Percentiles rank a stretch among this genome's conserved stretches.
Conservation (phyloP, 2,888 invertebrate genomes). For the Trichogramma dendrolimi region DNA sequence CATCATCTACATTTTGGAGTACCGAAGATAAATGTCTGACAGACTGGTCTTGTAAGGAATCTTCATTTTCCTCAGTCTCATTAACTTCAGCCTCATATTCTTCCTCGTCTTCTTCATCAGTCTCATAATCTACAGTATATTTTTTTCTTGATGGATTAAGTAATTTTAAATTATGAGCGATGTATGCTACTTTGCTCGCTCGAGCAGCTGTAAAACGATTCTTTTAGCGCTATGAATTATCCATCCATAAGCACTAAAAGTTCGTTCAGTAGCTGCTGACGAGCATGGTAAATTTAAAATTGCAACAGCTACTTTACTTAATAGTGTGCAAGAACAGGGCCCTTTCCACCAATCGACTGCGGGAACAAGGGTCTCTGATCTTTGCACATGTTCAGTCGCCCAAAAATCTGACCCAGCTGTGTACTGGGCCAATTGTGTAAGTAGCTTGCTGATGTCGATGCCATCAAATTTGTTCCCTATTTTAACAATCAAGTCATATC, state of each 20-base stretch:
- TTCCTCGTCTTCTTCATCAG: not conserved
- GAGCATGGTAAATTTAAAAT: conserved; percentile 33
- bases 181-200: conserved; percentile 31
- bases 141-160: conserved; percentile 2
- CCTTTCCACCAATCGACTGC: conserved; percentile 31
- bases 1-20: no score
- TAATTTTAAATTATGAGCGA: conserved; percentile 28
- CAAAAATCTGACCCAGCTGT: conserved; percentile 13
- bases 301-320: conserved; percentile 31
- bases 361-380: conserved; percentile 9
- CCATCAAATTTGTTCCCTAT: not conserved
- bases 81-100: not conserved
- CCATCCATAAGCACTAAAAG: conserved; percentile 35
- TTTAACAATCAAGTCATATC: not conserved
- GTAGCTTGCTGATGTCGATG: no score
- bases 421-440: conserved; percentile 15
- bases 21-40: no score
- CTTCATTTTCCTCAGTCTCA: no score
- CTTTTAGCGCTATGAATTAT: conserved; percentile 35
- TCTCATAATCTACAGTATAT: not conserved
- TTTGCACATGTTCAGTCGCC: conserved; percentile 8
- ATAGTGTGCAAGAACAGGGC: conserved; percentile 27
- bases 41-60: no score
- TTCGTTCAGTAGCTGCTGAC: conserved; percentile 36
- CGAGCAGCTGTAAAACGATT: conserved; percentile 32